Evolutionary conservation across 2,797 vertebrate genomes (phyloP).

Genomic region (Syngnathus rostellatus): DNA sequence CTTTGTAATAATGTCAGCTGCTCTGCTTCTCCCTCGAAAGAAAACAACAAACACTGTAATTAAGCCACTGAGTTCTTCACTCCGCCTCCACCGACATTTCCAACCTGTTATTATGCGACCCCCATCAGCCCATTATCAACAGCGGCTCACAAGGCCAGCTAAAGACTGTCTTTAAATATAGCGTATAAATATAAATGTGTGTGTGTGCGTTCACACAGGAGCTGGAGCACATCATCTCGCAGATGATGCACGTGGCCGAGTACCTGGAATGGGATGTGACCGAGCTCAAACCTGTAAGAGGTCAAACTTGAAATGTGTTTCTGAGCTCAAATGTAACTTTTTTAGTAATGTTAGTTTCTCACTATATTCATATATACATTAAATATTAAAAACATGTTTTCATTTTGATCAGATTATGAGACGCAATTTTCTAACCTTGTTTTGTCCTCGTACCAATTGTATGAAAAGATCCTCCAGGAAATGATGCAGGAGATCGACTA

Average conservation of each 20-base stretch:
- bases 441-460: not conserved
- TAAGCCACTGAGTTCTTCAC: slow-evolving; percentile 39
- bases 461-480: slow-evolving; percentile 83
- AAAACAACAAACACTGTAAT: slow-evolving; percentile 45
- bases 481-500: slow-evolving; percentile 98
- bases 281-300: slow-evolving; percentile 85
- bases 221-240: slow-evolving; percentile 89
- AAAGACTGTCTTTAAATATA: slow-evolving; percentile 43
- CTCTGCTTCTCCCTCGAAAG: not conserved
- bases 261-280: slow-evolving; percentile 95
- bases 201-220: slow-evolving; percentile 63
- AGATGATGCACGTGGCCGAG: slow-evolving; percentile 96
- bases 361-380: no score
- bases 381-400: not conserved
- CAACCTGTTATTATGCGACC: slow-evolving; percentile 1
- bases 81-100: slow-evolving; percentile 7
- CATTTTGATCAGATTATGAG: not conserved
- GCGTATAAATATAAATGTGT: not conserved
- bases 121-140: not conserved
- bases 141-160: slow-evolving; percentile 30
- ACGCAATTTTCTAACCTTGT: not conserved
- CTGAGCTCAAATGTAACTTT: not conserved
- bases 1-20: not conserved
- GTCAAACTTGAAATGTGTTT: not conserved
- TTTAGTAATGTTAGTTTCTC: no score